Conservation (phyloP, 1,140 invertebrate genomes). For the Drosophila triauraria region DNA sequence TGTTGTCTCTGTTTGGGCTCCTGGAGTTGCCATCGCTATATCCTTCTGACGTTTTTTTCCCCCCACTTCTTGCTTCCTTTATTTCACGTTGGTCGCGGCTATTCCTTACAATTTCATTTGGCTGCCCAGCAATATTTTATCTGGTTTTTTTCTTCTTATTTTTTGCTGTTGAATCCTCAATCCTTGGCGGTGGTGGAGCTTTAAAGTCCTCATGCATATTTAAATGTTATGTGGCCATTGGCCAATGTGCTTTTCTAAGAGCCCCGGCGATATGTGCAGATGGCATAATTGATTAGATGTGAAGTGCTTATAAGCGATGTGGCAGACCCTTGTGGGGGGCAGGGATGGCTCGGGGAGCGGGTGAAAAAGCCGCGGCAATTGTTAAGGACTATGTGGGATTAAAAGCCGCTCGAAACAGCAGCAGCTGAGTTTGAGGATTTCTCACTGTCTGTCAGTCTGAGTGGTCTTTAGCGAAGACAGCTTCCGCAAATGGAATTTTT, state of each 20-base stretch:
- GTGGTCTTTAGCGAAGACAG: conserved; percentile 33
- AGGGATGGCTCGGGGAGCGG: neutral
- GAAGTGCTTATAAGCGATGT: conserved; percentile 72
- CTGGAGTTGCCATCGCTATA: conserved; percentile 21
- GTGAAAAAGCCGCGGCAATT: conserved; percentile 18
- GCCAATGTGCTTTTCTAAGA: conserved; percentile 45
- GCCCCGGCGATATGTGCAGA: conserved; percentile 66
- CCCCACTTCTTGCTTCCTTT: conserved; percentile 26
- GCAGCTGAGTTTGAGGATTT: conserved; percentile 39
- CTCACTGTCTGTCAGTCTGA: conserved; percentile 35
- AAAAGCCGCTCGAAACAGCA: conserved; percentile 27
- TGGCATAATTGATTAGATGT: conserved; percentile 82
- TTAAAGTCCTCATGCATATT: conserved; percentile 78
- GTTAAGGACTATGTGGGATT: conserved; percentile 28
- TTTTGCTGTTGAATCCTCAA: neutral
- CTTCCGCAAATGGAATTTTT: conserved; percentile 50
- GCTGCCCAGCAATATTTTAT: conserved; percentile 31
- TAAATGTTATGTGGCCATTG: conserved; percentile 80
- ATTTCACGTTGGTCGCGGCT: conserved; percentile 43
- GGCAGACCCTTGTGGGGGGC: conserved; percentile 1
- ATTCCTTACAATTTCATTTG: conserved; percentile 65
- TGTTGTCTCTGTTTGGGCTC: conserved; percentile 32
- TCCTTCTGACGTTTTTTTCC: conserved; percentile 1
- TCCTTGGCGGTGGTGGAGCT: conserved; percentile 24
- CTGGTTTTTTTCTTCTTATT: conserved; percentile 5